Percentiles rank a stretch among this genome's conserved stretches.
phyloP scores from a whole-genome alignment of 2,113 vertebrate species.

The Antechinus flavipes region DNA sequence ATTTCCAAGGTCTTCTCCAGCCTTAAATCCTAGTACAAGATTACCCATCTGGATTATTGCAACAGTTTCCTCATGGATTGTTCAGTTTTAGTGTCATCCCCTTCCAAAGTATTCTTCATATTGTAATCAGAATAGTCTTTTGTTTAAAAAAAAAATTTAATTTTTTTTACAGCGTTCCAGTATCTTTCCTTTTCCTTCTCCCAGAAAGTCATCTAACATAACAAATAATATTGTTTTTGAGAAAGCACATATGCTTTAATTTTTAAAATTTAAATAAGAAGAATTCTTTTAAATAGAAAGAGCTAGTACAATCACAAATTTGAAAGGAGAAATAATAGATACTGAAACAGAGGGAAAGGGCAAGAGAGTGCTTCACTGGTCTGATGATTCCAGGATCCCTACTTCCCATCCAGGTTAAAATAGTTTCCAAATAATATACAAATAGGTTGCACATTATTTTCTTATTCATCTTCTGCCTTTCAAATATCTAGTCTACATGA shows the following conservation, averaged over 20 bases:
- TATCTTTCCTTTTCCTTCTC: background rate
- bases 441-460: conserved; percentile 82
- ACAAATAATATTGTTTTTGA: conserved; percentile 71
- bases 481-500: conserved; percentile 88
- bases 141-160: background rate
- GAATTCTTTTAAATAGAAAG: conserved; percentile 94
- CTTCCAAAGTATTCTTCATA: background rate
- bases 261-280: conserved; percentile 93
- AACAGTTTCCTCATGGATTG: background rate
- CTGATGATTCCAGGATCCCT: conserved; percentile 75
- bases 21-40: background rate
- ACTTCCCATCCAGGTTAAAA: conserved; percentile 77
- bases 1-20: background rate
- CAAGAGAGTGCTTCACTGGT: conserved; percentile 85
- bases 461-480: conserved; percentile 89
- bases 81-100: background rate
- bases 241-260: conserved; percentile 90
- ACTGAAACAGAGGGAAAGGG: conserved; percentile 85
- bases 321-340: conserved; percentile 95
- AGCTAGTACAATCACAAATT: conserved; percentile 97
- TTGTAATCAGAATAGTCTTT: background rate
- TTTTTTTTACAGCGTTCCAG: background rate
- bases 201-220: background rate
- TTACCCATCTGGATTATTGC: background rate
- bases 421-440: conserved; percentile 80